Base-by-base conservation (phyloP, 2,888 invertebrate species). In the Teinopalpus imperialis region DNA sequence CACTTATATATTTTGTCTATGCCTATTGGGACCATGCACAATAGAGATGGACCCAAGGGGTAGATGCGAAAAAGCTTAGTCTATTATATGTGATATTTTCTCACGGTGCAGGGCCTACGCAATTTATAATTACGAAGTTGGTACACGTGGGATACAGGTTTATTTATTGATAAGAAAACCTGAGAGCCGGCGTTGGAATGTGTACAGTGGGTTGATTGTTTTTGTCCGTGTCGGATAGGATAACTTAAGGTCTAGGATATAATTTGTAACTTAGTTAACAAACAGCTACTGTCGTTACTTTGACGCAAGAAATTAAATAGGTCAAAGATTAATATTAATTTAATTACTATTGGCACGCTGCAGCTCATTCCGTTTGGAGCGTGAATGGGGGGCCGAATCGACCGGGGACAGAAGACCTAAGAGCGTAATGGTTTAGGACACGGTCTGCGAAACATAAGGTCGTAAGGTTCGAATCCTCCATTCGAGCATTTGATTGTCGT, bases 1-100 rank as follows among this genome's bases (percentile, higher is more conserved):
- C 73, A 74, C 70, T 70, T 36, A 36, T 16, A 44, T 30, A 54
- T 67, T 67, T 66, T 72, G 63, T 52, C 39, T 69, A 70, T 66
- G 65, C 72, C 62, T 54, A 57, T 58, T 69, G 66, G 60, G 64
- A 73, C 46, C 41, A 42, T 47, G 57, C 51, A 66, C 66, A 70
- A 71, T 59, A 56, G 54, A 60, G 37, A 26, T 49, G 39, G 60
- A 63, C 60, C 32, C 42, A 48, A 56, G 69, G 69, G 72, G 77
- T 67, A 71, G 53, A 67, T 63, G 69, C 69, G 65, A 72, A 69
- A 24, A 42, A 18, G 18, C 29, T 21, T 30, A 21, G 45, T 14
- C 30, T 30, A 36, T 44, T 44, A 36, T 44, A 6, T 24, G 23
- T 31, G 24, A 44, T 44, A 44, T 37, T 39, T 56, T 56, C 56